Evolutionary conservation across 1,140 invertebrate genomes (phyloP).

Genomic region (Musca vetustissima): DNA sequence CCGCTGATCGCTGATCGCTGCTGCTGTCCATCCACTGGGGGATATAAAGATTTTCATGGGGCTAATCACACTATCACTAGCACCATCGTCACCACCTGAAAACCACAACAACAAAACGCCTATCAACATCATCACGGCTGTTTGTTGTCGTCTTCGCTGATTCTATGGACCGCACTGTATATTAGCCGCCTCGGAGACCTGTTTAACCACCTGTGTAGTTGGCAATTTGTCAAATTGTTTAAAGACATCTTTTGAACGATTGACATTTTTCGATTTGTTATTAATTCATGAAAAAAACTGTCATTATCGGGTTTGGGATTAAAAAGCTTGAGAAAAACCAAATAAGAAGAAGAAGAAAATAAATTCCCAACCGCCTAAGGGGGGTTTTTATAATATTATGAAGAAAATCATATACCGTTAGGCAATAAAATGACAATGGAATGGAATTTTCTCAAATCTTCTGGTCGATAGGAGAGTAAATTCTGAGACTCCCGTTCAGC

Average conservation of each 20-base stretch:
- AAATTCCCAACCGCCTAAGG: too few relatives aligned
- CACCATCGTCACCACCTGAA: neutral
- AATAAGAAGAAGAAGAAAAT: too few relatives aligned
- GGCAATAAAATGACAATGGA: too few relatives aligned
- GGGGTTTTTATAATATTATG: too few relatives aligned
- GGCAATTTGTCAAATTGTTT: constrained; percentile 54
- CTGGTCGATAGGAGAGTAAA: too few relatives aligned
- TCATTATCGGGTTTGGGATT: constrained; percentile 1
- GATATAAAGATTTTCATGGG: too few relatives aligned
- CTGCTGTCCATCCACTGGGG: neutral
- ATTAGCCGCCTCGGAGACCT: constrained; percentile 2
- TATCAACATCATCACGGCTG: neutral
- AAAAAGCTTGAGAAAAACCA: too few relatives aligned
- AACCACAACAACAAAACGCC: neutral
- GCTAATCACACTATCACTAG: constrained; percentile 10
- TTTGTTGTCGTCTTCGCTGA: neutral
- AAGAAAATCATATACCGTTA: too few relatives aligned
- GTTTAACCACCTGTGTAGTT: constrained; percentile 32
- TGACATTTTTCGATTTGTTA: constrained; percentile 38
- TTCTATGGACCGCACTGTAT: neutral
- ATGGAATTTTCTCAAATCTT: too few relatives aligned
- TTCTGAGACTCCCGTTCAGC: too few relatives aligned
- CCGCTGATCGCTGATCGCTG: neutral
- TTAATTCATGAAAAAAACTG: constrained; percentile 18
- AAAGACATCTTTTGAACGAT: constrained; percentile 37